Conservation (phyloP, 2,888 invertebrate genomes). For the Orthosia incerta region DNA sequence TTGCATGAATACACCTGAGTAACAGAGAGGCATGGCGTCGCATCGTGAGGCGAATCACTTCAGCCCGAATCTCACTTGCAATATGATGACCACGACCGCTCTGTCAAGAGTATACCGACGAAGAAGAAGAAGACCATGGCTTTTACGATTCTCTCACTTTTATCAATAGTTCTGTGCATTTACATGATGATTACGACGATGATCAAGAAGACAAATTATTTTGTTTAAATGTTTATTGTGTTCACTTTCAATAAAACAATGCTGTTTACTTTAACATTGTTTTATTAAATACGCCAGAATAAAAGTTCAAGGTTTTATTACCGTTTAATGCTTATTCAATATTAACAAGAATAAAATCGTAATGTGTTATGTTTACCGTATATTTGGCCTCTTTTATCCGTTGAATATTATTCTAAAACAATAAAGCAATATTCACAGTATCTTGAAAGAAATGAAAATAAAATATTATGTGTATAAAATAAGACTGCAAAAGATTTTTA, state of each 20-base stretch:
- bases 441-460: neutral
- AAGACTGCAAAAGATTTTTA: neutral
- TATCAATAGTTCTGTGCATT: neutral
- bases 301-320: neutral
- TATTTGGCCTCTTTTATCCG: neutral
- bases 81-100: too few species aligned
- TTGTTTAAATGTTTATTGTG: neutral
- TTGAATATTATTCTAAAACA: neutral
- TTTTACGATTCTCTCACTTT: neutral
- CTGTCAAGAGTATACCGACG: too few species aligned
- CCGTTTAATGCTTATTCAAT: neutral
- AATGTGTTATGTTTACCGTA: neutral
- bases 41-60: too few species aligned
- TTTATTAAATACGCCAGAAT: too few species aligned
- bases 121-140: neutral
- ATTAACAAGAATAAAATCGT: neutral
- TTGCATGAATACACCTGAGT: too few species aligned
- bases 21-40: too few species aligned
- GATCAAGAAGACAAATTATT: neutral
- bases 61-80: too few species aligned
- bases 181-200: neutral
- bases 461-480: neutral
- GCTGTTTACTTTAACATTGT: too few species aligned
- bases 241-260: neutral
- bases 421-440: neutral